phyloP scores from a whole-genome alignment of 1,140 invertebrate species.

The Euschistus heros region DNA sequence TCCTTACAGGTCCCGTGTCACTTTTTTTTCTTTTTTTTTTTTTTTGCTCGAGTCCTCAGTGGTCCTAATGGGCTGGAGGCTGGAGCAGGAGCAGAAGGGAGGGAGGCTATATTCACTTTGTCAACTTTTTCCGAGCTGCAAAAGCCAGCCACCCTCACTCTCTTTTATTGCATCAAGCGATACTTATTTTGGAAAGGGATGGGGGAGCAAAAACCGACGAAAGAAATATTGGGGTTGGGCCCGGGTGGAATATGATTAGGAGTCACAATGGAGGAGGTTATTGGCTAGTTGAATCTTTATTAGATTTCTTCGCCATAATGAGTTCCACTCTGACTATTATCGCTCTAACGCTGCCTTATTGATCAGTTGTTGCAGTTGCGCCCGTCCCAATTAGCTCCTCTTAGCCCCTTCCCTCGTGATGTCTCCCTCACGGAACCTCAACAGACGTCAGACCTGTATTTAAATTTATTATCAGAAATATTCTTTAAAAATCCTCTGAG shows the following conservation, averaged over 20 bases:
- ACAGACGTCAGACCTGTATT: no score
- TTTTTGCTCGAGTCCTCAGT: not conserved
- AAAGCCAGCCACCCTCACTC: constrained; percentile 6
- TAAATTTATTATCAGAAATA: no score
- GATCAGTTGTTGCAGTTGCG: no score
- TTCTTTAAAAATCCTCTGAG: no score
- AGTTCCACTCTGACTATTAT: no score
- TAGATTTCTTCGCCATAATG: not conserved
- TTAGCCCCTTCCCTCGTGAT: no score
- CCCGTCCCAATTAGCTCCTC: no score
- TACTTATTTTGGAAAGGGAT: constrained; percentile 15
- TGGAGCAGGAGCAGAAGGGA: not conserved
- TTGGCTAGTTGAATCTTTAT: constrained; percentile 9
- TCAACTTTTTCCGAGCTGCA: constrained; percentile 11
- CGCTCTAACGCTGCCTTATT: no score
- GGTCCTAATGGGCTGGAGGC: not conserved
- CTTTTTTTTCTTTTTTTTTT: not conserved
- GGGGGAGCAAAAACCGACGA: not conserved
- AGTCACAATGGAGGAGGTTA: constrained; percentile 10
- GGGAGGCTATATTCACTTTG: constrained; percentile 11
- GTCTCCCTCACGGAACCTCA: no score
- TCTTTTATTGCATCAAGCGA: constrained; percentile 16
- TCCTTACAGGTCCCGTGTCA: not conserved
- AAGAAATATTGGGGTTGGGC: constrained; percentile 13
- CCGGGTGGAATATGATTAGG: constrained; percentile 8